Conservation (phyloP, 64 coral and sea anemone genomes). For the Exaiptasia diaphana region DNA sequence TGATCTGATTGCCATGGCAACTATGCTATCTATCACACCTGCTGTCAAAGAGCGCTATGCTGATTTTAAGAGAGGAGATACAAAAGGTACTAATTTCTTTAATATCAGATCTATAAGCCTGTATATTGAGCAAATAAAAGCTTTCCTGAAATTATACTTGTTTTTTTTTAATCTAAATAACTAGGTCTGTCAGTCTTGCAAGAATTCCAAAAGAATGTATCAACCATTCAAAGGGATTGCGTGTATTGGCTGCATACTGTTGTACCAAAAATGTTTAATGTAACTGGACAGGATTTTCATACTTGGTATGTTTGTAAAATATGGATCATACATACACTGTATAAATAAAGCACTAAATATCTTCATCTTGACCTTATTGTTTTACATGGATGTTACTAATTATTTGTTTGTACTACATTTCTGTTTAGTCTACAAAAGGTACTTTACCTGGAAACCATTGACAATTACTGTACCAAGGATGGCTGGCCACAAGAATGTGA, state of each 20-base stretch:
- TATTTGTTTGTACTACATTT: not conserved
- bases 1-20: slow-evolving; percentile 84
- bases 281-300: slow-evolving; percentile 75
- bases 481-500: slow-evolving; percentile 90
- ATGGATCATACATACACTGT: too few relatives aligned
- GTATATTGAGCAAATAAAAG: not conserved
- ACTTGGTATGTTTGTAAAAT: slow-evolving; percentile 51
- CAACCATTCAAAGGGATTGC: slow-evolving; percentile 85
- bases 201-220: slow-evolving; percentile 89
- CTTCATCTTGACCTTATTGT: not conserved
- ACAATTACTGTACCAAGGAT: slow-evolving; percentile 75
- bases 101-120: not conserved
- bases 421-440: slow-evolving; percentile 61
- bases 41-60: slow-evolving; percentile 60
- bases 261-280: slow-evolving; percentile 91
- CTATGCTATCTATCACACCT: slow-evolving; percentile 76
- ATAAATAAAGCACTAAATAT: not conserved
- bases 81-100: slow-evolving; percentile 39
- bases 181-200: slow-evolving; percentile 69
- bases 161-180: not conserved
- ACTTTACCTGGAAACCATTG: slow-evolving; percentile 61
- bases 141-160: too few relatives aligned
- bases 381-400: not conserved
- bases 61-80: slow-evolving; percentile 73
- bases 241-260: slow-evolving; percentile 93